Evolutionary conservation across 2,888 invertebrate species (phyloP).

Genomic region (Helobdella robusta): DNA sequence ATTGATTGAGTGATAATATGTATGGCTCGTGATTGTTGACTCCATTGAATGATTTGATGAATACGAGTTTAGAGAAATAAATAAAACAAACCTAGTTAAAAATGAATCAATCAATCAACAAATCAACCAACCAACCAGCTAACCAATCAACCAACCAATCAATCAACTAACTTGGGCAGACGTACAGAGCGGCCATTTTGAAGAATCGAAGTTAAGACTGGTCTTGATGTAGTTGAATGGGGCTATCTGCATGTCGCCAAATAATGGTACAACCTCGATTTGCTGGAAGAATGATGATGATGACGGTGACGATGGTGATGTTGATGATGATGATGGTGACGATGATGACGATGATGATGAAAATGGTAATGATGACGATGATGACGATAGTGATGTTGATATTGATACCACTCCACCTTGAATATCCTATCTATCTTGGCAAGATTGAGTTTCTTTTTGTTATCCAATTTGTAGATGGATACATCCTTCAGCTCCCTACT

Average conservation of each 20-base stretch:
- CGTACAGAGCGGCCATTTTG: constrained; percentile 45
- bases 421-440: constrained; percentile 91
- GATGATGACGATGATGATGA: constrained; percentile 7
- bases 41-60: too few species aligned
- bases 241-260: constrained; percentile 98
- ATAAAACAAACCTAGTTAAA: too few species aligned
- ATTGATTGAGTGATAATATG: too few species aligned
- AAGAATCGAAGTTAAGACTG: constrained; percentile 43
- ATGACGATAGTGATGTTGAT: not conserved
- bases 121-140: too few species aligned
- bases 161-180: constrained; percentile 66
- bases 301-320: constrained; percentile 3
- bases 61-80: too few species aligned
- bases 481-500: constrained; percentile 36
- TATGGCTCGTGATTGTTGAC: too few species aligned
- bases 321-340: constrained; percentile 10
- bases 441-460: constrained; percentile 85
- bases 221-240: constrained; percentile 94
- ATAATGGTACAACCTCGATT: constrained; percentile 55
- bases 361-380: not conserved
- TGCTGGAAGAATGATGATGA: constrained; percentile 35
- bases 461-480: constrained; percentile 80
- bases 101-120: too few species aligned
- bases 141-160: too few species aligned
- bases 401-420: constrained; percentile 58